These are phyloP conservation scores for Botia kubotai DNA, from an alignment of 2,797 vertebrate species.

Conservation along the genomic window DNA sequence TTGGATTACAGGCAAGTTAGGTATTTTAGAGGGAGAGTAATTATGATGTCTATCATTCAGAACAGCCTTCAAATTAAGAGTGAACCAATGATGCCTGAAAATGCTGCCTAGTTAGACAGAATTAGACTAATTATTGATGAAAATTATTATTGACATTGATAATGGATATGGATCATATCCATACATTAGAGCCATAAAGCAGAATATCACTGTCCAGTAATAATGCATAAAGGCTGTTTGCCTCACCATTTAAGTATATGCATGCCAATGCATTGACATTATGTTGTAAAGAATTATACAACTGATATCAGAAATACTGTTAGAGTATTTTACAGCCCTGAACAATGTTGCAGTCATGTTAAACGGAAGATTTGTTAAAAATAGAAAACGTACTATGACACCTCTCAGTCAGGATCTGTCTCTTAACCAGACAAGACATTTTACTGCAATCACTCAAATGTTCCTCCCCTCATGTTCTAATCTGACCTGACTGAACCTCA, in stretches of 20 bases:
- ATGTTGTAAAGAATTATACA: background rate
- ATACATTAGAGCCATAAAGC: background rate
- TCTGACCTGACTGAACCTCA: constrained; percentile 6
- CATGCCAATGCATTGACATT: background rate
- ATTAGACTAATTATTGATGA: too few relatives aligned
- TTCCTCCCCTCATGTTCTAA: background rate
- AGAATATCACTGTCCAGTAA: background rate
- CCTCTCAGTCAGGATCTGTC: background rate
- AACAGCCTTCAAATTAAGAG: too few relatives aligned
- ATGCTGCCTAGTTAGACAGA: too few relatives aligned
- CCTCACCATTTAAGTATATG: background rate
- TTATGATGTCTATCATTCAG: too few relatives aligned
- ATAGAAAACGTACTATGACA: background rate
- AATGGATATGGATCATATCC: too few relatives aligned
- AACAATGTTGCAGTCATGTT: background rate
- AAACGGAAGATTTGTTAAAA: background rate
- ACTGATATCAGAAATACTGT: background rate
- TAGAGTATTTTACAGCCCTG: background rate
- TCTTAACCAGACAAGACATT: background rate
- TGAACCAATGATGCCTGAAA: too few relatives aligned
- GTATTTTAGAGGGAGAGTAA: too few relatives aligned
- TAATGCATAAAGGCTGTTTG: background rate
- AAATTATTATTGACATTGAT: too few relatives aligned
- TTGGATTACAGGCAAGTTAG: too few relatives aligned
- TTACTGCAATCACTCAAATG: background rate